These are phyloP conservation scores for Myotis myotis DNA, from an alignment of 2,797 vertebrate species.

Conservation along the genomic window DNA sequence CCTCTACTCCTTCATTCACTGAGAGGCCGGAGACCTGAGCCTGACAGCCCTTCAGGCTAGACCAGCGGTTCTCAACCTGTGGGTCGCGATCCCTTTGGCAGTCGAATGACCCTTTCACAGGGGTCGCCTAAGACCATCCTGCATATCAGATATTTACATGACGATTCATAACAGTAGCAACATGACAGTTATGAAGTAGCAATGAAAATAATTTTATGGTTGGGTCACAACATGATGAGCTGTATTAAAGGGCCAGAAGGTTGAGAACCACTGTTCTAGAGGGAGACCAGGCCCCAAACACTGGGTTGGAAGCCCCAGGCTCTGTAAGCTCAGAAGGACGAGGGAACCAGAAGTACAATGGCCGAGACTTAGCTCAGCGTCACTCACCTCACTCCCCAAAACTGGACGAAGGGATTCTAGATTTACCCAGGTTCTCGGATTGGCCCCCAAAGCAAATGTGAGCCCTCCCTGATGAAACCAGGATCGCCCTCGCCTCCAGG, in stretches of 20 bases:
- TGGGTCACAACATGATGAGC: no score
- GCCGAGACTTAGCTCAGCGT: not conserved
- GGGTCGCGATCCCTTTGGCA: no score
- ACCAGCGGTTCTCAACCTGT: no score
- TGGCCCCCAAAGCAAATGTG: not conserved
- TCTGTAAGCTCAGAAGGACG: not conserved
- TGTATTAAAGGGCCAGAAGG: no score
- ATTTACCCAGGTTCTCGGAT: not conserved
- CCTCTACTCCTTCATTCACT: not conserved
- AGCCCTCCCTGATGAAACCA: constrained; percentile 6
- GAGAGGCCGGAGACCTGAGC: not conserved
- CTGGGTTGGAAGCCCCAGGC: not conserved
- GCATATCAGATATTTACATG: no score
- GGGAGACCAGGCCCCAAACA: not conserved
- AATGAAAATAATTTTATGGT: no score
- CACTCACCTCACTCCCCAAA: not conserved
- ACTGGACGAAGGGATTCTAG: not conserved
- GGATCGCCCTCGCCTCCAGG: not conserved
- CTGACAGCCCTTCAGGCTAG: not conserved
- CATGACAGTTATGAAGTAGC: no score
- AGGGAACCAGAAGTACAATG: not conserved
- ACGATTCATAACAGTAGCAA: no score
- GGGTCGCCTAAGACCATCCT: no score
- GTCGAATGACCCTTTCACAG: no score
- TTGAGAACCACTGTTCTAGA: not conserved